Percentiles rank a stretch among this genome's conserved stretches.
phyloP scores from a whole-genome alignment of 2,888 invertebrate genomes.

The Perithous albicinctus region DNA sequence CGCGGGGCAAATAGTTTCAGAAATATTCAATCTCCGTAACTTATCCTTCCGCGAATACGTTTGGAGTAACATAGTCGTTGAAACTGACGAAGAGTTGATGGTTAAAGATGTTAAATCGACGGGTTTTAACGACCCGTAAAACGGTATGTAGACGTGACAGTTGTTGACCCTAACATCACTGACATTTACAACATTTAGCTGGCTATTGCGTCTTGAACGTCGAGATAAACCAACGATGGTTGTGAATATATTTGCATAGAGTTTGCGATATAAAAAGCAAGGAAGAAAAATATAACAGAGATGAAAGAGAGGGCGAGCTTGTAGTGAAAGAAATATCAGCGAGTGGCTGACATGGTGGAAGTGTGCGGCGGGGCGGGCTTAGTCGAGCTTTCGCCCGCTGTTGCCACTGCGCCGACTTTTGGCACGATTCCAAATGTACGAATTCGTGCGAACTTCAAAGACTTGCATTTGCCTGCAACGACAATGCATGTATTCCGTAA shows the following conservation, averaged over 20 bases:
- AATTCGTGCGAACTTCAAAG: constrained; percentile 73
- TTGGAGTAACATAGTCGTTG: neutral
- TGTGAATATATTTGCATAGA: neutral
- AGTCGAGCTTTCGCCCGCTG: constrained; percentile 43
- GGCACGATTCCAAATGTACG: constrained; percentile 63
- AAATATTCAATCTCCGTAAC: constrained; percentile 4
- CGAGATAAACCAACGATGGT: neutral
- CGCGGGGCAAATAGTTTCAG: neutral
- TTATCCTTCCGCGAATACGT: neutral
- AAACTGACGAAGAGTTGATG: neutral
- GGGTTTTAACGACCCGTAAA: constrained; percentile 42
- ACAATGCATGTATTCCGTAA: constrained; percentile 54
- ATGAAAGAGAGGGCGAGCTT: neutral
- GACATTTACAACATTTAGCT: constrained; percentile 28
- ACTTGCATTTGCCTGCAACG: constrained; percentile 71
- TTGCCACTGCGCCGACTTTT: constrained; percentile 50
- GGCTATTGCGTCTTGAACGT: constrained; percentile 7
- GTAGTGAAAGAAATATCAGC: constrained; percentile 51
- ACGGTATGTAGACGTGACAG: constrained; percentile 22
- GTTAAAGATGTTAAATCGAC: neutral
- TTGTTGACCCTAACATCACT: constrained; percentile 40
- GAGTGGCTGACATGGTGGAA: constrained; percentile 13
- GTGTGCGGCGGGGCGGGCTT: constrained; percentile 9
- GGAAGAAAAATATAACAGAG: constrained; percentile 16
- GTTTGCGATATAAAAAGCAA: neutral